Base-by-base conservation (phyloP, 2,888 invertebrate genomes). In the Apocheima hispidaria region DNA sequence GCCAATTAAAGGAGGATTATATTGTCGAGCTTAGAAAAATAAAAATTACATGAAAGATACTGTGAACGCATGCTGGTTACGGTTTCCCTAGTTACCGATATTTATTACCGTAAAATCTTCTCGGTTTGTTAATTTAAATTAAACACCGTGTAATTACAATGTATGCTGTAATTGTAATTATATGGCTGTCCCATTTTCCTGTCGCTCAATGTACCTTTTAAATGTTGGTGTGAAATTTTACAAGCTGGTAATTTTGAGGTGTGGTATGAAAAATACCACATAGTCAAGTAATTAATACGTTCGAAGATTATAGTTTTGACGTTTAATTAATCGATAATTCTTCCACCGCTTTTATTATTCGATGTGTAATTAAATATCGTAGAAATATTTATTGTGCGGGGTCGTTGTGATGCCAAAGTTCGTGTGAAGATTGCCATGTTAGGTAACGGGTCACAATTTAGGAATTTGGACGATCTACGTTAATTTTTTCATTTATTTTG, bases 81-180 rank as follows among this genome's bases (percentile, higher is more conserved):
- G 50, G 53, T 66, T 73, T 76, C 74, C 68, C 75, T 81, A 76
- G 76, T 81, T 79, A 77, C 72, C 71, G 63, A 76, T 81, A 80
- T 83, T 84, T 81, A 85, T 82, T 74, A 70, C 75, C 82, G 81
- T 85, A 78, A 84, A 84, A 82, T 85, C 79, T 77, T 82, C 83
- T 79, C 78, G 80, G 83, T 82, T 82, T 76, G 83, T 86, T 88
- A 83, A 86, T 87, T 81, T 81, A 80, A 83, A 86, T 86, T 84
- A 84, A 86, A 83, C 77, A 79, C 81, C 82, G 79, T 79, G 80
- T 87, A 87, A 88, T 88, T 86, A 86, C 79, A 77, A 80, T 78
- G 80, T 60, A 49, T 60, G 55, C 50, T 60, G 55, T 60, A 55
- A 51, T 60, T 60, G 55, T 60, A 54, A 81, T 79, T 75, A 73